Percentiles rank a stretch among this genome's conserved stretches.
Evolutionary conservation across 2,113 vertebrate genomes (phyloP).

Genomic region (Ploceus nigricollis): DNA sequence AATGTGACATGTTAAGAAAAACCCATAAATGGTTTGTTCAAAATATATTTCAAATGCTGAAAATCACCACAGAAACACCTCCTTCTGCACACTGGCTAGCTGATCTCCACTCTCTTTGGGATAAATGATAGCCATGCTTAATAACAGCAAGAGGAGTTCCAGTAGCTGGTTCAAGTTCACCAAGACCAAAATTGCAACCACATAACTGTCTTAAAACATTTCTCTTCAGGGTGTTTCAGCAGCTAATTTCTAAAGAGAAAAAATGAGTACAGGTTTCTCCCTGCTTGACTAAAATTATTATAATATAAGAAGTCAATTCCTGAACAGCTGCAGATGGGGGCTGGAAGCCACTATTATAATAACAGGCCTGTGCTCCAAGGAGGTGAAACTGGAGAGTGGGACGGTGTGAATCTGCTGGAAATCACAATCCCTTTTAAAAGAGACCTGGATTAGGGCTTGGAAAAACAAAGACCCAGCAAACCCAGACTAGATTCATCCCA

Average conservation of each 20-base stretch:
- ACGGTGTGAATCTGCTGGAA: background rate
- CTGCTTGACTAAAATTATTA: slow-evolving; percentile 29
- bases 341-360: background rate
- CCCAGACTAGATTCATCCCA: background rate
- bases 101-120: background rate
- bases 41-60: background rate
- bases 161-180: background rate
- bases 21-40: background rate
- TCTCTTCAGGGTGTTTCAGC: background rate
- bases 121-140: background rate
- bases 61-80: background rate
- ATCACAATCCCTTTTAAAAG: background rate
- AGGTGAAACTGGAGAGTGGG: background rate
- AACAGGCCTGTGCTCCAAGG: background rate
- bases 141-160: background rate
- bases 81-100: background rate
- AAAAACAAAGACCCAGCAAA: background rate
- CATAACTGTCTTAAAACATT: background rate
- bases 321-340: slow-evolving; percentile 1
- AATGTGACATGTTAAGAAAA: background rate
- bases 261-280: background rate
- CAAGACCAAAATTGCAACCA: background rate
- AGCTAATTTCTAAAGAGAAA: slow-evolving; percentile 9
- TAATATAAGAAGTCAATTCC: slow-evolving; percentile 25
- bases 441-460: background rate